Conservation (phyloP, 1,140 invertebrate species). For the Drosophila saltans region DNA sequence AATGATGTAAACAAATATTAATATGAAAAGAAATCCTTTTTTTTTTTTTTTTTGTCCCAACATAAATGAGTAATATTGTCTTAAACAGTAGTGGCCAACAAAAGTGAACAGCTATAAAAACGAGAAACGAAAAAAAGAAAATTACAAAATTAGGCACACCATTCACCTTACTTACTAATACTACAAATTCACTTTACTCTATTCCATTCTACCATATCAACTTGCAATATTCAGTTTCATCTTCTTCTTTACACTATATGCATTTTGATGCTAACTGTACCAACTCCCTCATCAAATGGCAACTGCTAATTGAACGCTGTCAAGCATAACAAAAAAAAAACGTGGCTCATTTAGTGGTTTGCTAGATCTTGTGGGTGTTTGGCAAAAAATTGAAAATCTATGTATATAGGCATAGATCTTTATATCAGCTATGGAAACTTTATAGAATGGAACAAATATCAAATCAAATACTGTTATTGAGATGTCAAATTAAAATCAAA, state of each 20-base stretch:
- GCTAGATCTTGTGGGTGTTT: background rate
- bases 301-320: constrained; percentile 41
- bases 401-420: too few relatives aligned
- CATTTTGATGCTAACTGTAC: constrained; percentile 25
- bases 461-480: too few relatives aligned
- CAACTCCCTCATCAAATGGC: background rate
- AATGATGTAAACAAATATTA: constrained; percentile 68
- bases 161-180: background rate
- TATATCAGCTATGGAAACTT: too few relatives aligned
- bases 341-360: constrained; percentile 17
- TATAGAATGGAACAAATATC: too few relatives aligned
- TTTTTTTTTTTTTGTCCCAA: constrained; percentile 1
- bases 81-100: background rate
- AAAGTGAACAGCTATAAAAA: too few relatives aligned
- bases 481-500: too few relatives aligned
- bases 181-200: background rate
- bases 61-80: constrained; percentile 72
- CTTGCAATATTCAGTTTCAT: background rate
- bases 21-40: constrained; percentile 29
- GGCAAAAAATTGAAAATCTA: background rate
- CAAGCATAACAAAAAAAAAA: constrained; percentile 18
- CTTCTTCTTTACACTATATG: constrained; percentile 10
- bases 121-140: too few relatives aligned
- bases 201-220: too few relatives aligned
- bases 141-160: too few relatives aligned